phyloP scores from a whole-genome alignment of 1,140 invertebrate species.

The Ceratina japonica region DNA sequence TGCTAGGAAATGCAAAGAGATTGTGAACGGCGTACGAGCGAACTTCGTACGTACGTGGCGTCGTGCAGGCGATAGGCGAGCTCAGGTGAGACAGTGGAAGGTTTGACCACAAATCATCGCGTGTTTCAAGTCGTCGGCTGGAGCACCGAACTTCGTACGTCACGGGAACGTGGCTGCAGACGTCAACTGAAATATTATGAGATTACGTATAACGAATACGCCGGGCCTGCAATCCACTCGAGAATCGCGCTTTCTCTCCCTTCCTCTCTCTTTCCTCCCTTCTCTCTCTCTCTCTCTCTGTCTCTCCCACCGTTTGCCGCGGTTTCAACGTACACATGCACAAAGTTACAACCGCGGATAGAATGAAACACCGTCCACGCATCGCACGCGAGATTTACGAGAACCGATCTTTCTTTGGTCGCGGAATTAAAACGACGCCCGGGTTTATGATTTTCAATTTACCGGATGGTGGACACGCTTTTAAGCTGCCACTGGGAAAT shows the following conservation, averaged over 20 bases:
- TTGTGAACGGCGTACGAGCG: no score
- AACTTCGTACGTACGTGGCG: no score
- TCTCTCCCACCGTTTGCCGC: background rate
- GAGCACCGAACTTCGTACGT: conserved; percentile 54
- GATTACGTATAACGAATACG: conserved; percentile 64
- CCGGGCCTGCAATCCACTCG: conserved; percentile 57
- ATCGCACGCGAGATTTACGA: conserved; percentile 58
- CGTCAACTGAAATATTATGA: conserved; percentile 66
- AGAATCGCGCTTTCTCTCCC: conserved; percentile 41
- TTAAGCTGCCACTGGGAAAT: conserved; percentile 40
- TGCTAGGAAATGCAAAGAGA: no score
- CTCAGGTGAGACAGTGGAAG: conserved; percentile 52
- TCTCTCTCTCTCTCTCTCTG: background rate
- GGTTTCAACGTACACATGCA: background rate
- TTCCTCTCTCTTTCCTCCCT: background rate
- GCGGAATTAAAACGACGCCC: conserved; percentile 57
- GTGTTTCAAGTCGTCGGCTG: conserved; percentile 49
- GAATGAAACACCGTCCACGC: conserved; percentile 44
- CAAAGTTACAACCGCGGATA: background rate
- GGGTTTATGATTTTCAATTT: conserved; percentile 65
- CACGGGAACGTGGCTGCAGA: conserved; percentile 52
- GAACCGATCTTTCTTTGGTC: conserved; percentile 43
- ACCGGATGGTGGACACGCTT: conserved; percentile 55
- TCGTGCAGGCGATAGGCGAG: conserved; percentile 32
- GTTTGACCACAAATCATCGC: conserved; percentile 52